Evolutionary conservation across 2,888 invertebrate species (phyloP).

Genomic region (Thymelicus sylvestris): DNA sequence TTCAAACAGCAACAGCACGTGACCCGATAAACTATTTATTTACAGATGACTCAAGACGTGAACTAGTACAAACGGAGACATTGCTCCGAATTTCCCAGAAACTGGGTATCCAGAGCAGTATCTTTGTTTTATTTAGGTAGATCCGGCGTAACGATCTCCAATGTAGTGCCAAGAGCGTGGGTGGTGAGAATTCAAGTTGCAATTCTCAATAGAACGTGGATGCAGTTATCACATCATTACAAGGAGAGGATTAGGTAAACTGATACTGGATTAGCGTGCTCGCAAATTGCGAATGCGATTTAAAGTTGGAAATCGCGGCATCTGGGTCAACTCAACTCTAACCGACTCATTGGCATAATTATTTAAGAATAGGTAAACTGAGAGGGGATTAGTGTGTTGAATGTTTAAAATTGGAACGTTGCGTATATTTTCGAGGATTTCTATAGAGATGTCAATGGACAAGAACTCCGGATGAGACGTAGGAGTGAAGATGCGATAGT

Average conservation of each 20-base stretch:
- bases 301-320: slow-evolving; percentile 3
- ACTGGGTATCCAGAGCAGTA: slow-evolving; percentile 74
- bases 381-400: not conserved
- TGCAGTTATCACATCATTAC: slow-evolving; percentile 42
- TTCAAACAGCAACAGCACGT: not conserved
- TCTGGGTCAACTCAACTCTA: not conserved
- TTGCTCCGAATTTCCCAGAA: slow-evolving; percentile 63
- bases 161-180: slow-evolving; percentile 78
- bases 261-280: slow-evolving; percentile 18
- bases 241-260: slow-evolving; percentile 27
- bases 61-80: slow-evolving; percentile 17
- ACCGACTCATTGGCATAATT: not conserved
- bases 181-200: slow-evolving; percentile 57
- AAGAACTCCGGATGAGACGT: too few relatives aligned
- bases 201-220: slow-evolving; percentile 55
- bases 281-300: not conserved
- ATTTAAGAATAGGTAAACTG: slow-evolving; percentile 20
- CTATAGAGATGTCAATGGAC: too few relatives aligned
- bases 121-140: slow-evolving; percentile 77
- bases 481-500: too few relatives aligned
- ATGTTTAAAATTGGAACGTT: not conserved
- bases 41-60: slow-evolving; percentile 20
- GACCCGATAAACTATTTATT: slow-evolving; percentile 21
- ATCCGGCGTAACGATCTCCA: slow-evolving; percentile 72
- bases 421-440: too few relatives aligned